Base-by-base conservation (phyloP, 2,113 vertebrate species). In the Lepus timidus region DNA sequence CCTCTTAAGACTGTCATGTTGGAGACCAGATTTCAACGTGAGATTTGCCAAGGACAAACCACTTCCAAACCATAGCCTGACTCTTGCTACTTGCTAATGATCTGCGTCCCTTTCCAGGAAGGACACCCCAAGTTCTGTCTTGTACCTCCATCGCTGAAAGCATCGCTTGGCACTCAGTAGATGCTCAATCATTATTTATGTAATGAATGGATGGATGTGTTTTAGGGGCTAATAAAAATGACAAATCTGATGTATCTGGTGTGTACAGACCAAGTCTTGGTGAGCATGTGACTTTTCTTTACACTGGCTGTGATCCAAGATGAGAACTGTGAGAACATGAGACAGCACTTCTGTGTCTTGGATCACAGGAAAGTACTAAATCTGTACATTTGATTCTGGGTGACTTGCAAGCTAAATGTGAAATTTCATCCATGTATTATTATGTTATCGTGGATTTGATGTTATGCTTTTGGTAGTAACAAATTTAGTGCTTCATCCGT, bases 261-360 rank as follows among this genome's bases (percentile, higher is more conserved):
- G 33, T n/a, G 27, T 25, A 68, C 23, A 29, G 85, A 88, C 55
- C 78, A 64, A 27, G 23, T 68, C 55, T 96, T 27, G 80, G 76
- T 81, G 67, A 96, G 25, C 71, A 27, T 49, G 29, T 84, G 83
- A 94, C 84, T 87, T 20, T 85, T 95, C 75, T 92, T 87, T 87
- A 73, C 51, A 22, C 62, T 95, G 84, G 92, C 52, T 1, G 3
- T 67, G 16, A 23, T 87, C 88, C 90, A 96, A 71, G 71, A 17
- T 23, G 29, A 39, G 58, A 91, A 36, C 92, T 73, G 4, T 52
- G 80, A 90, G 92, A 84, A 74, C 80, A 89, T 0, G 20, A 68
- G 65, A 17, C 61, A 68, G 33, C 27, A 2, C 83, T 80, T 90
- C 44, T 85, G 13, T 8, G 39, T 93, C 61, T 36, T 10, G 6